Base-by-base conservation (phyloP, 53 echinoderm and acorn worm genomes). In the Holothuria leucospilota region DNA sequence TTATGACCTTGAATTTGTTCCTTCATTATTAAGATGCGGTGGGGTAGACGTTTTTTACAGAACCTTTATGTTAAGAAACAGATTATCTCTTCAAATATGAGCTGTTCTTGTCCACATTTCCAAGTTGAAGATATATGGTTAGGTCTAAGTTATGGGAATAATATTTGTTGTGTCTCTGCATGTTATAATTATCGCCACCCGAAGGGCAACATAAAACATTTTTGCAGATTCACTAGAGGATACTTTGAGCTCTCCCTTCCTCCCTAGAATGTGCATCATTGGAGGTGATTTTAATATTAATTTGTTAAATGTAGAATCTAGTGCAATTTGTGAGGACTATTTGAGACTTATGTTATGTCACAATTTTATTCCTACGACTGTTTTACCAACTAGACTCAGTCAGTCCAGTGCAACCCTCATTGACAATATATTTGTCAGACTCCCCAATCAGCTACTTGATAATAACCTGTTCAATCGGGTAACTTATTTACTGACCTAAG, bases 101-200 rank as follows among this genome's bases (percentile, higher is more conserved):
- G 8, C 14, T 70, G 29, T 30, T 70, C 70, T 29, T 39, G 70
- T 13, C 12, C 29, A 70, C 39, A 70, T 11, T 70, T 39, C 39
- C 39, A 72, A 72, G 72, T 20, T 72, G 70, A 41, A 40, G 5
- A 39, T 72, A 40, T 72, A 11, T 72, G 40, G 30, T 4, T 40
- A 18, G 41, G 2, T 10, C 18, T 72, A 20, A 72, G 42, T 10
- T 39, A 8, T 42, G 41, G 72, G 6, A 42, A 72, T 18, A 72
- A 65, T 72, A 18, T 15, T 16, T 72, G 40, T 72, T 72, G 72
- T 72, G 40, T 42, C 1, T 14, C 46, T 15, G 72, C 72, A 18
- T 72, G 72, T n/a, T n/a, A n/a, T n/a, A n/a, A n/a, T 20, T 72
- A 39, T 72, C 49, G 72, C n/a, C 72, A 72, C 24, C 72, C 72